Base-by-base conservation (phyloP, 2,888 invertebrate genomes). In the Mystacides longicornis region DNA sequence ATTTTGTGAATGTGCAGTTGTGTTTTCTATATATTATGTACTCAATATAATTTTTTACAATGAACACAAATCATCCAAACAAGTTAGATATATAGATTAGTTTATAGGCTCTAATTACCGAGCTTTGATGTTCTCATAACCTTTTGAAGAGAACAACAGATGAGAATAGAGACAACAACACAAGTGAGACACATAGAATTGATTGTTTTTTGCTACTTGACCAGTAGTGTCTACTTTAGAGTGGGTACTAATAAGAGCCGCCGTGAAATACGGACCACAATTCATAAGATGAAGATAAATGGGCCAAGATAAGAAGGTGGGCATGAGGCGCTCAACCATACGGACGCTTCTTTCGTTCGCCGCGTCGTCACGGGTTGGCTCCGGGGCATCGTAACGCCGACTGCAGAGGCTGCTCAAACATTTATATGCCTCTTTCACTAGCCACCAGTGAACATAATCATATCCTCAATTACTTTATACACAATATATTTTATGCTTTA, bases 201-300 rank as follows among this genome's bases (percentile, higher is more conserved):
- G 53, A 53, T 53, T 48, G 53, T 49, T 19, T 18, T 20, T 33
- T 33, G 56, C 57, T 57, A 46, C 57, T 48, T 54, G n/a, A 56
- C 51, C 59, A 48, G 59, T 59, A 59, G 59, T 59, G 53, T 49
- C 23, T 54, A 54, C n/a, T n/a, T n/a, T n/a, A n/a, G n/a, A n/a
- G 37, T 37, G 16, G 14, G 27, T 27, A 27, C 27, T 37, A 14
- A 16, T 37, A 37, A 16, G n/a, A 7, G 37, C 7, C n/a, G n/a
- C 37, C 16, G 37, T 37, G 37, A 37, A 37, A 27, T 27, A 37
- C 37, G 14, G 37, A 37, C n/a, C 37, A 16, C 48, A 23, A 52
- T 56, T 59, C 59, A 56, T 51, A 49, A 59, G 59, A 59, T 59
- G 53, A 56, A 59, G 59, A 59, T 59, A 55, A 59, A 59, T 59